A percentile compares a stretch with the other conserved stretches of the same genome.
These are phyloP conservation scores for Agrochola lota DNA, from an alignment of 2,888 invertebrate genomes.

Conservation along the genomic window DNA sequence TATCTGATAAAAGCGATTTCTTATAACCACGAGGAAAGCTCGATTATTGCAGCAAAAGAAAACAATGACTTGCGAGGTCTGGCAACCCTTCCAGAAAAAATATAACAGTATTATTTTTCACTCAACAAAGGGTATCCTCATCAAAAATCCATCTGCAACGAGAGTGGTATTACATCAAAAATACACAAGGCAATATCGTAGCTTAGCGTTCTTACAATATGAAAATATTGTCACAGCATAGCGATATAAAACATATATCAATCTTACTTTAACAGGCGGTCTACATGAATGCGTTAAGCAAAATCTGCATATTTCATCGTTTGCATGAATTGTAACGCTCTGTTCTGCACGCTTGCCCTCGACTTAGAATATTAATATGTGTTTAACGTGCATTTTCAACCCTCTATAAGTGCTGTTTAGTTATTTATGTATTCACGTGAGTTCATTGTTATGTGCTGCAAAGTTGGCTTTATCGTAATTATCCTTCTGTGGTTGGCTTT, in stretches of 20 bases:
- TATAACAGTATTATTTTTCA: slow-evolving; percentile 47
- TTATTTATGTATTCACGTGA: slow-evolving; percentile 44
- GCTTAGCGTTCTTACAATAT: slow-evolving; percentile 2
- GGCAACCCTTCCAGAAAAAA: slow-evolving; percentile 12
- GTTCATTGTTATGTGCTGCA: slow-evolving; percentile 36
- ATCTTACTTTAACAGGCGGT: slow-evolving; percentile 46
- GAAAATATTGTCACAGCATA: slow-evolving; percentile 44
- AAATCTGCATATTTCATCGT: slow-evolving; percentile 62
- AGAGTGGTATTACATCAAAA: slow-evolving; percentile 43
- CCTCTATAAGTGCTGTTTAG: slow-evolving; percentile 33
- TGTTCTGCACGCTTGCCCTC: slow-evolving; percentile 52
- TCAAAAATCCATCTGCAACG: slow-evolving; percentile 46
- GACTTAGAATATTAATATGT: slow-evolving; percentile 57
- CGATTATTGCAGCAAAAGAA: slow-evolving; percentile 6
- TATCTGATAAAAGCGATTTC: neutral
- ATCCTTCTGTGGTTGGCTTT: slow-evolving; percentile 3
- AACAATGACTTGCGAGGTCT: slow-evolving; percentile 37
- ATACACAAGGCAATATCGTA: slow-evolving; percentile 25
- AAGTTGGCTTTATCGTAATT: slow-evolving; percentile 26
- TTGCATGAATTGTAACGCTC: slow-evolving; percentile 59
- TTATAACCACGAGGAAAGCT: neutral
- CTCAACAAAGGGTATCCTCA: slow-evolving; percentile 40
- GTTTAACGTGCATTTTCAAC: slow-evolving; percentile 54
- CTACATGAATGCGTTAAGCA: slow-evolving; percentile 48
- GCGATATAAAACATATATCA: slow-evolving; percentile 30